Evolutionary conservation across 1,140 invertebrate species (phyloP), one percentile per base, ranked within the genome.

Genomic region (Pseudomyrmex concolor): DNA sequence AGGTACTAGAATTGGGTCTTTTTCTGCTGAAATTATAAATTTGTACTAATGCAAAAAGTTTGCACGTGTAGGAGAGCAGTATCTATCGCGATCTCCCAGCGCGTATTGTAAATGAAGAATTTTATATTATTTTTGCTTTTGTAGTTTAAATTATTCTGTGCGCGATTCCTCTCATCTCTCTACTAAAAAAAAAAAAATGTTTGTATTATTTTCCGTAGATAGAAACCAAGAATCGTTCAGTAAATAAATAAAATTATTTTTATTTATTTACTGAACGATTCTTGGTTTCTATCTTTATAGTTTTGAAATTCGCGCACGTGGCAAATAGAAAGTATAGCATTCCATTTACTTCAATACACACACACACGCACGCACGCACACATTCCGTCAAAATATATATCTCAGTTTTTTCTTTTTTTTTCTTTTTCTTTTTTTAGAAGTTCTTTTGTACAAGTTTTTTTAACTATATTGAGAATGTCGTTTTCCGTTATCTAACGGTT

Each of bases 121-220:
- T 19, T 60, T 60, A 22, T 60, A 25, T 60, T 60, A 22, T 25
- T 22, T 60, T 60, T 19, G 8, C 3, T 10, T 9, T 19, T 60
- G 17, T 3, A 3, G 10, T 10, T 50, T 50, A 50, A 10, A 50
- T 50, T 13, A 51, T 51, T 51, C 13, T 2, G 2, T 13, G 50
- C 13, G 2, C n/a, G 12, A 54, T 55, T 19, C 2, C 43, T n/a
- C n/a, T n/a, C n/a, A 77, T 50, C 12, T 19, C 4, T 77, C 62
- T 22, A 2, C 3, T 4, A 9, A 67, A 22, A 66, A 55, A 77
- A 9, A 67, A 22, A 66, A 55, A 77, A 77, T 77, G 57, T 77
- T 67, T 55, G 8, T 45, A 55, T 22, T n/a, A 55, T 68, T 68
- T 57, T 55, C 13, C 34, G 8, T 7, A n/a, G n/a, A n/a, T n/a